Percentiles rank a stretch among this genome's conserved stretches.
These are phyloP conservation scores for Hapalemur alaotrensis DNA, from an alignment of 2,797 vertebrate genomes.

Conservation along the genomic window DNA sequence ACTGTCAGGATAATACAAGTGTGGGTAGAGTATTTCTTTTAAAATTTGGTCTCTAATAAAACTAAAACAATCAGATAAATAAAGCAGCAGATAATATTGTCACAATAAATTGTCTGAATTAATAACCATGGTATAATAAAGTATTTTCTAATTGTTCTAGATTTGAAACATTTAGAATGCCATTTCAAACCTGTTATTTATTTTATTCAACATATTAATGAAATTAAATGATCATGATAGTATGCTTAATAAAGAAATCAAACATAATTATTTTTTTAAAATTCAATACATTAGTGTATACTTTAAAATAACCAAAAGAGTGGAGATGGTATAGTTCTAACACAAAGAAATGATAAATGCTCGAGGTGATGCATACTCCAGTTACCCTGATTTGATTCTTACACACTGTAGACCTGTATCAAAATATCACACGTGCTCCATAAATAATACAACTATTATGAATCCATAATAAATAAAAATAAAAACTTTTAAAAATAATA, in stretches of 20 bases:
- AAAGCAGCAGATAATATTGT: neutral
- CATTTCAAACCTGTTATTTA: neutral
- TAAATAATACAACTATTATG: too few relatives aligned
- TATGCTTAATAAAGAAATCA: slow-evolving; percentile 34
- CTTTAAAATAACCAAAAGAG: too few relatives aligned
- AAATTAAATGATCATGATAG: neutral
- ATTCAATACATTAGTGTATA: neutral
- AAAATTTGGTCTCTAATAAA: neutral
- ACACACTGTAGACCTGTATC: too few relatives aligned
- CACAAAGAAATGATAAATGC: too few relatives aligned
- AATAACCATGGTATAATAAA: neutral
- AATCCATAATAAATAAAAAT: too few relatives aligned
- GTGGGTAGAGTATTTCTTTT: neutral
- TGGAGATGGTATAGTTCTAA: too few relatives aligned
- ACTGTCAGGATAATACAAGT: neutral
- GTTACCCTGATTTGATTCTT: too few relatives aligned
- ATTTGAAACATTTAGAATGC: neutral
- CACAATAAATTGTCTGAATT: neutral
- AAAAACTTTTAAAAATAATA: too few relatives aligned
- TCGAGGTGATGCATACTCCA: too few relatives aligned
- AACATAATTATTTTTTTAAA: neutral
- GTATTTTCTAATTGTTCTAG: neutral
- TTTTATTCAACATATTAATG: slow-evolving; percentile 23
- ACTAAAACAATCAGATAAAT: neutral
- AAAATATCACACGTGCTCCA: too few relatives aligned